Conservation (phyloP, 2,888 invertebrate species). For the Crossocerus cetratus region DNA sequence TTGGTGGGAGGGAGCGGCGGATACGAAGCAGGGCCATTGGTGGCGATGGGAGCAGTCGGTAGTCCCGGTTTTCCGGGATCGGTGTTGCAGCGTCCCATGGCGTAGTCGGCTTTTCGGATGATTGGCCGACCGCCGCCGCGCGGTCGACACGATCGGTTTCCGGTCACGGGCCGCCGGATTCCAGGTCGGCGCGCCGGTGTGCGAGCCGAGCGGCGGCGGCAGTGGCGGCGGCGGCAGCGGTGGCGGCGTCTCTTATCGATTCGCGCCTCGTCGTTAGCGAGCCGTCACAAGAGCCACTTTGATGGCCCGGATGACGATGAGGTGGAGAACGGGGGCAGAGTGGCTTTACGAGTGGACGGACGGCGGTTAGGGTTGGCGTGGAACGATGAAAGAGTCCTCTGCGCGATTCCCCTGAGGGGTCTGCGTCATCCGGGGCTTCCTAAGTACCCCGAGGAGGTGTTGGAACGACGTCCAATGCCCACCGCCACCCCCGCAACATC, state of each 20-base stretch:
- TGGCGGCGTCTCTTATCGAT: slow-evolving; percentile 52
- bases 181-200: slow-evolving; percentile 56
- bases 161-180: slow-evolving; percentile 68
- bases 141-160: slow-evolving; percentile 69
- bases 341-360: slow-evolving; percentile 54
- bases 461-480: slow-evolving; percentile 16
- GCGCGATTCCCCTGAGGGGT: slow-evolving; percentile 36
- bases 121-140: slow-evolving; percentile 52
- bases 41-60: slow-evolving; percentile 46
- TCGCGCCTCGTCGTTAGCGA: slow-evolving; percentile 58
- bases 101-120: slow-evolving; percentile 68
- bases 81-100: slow-evolving; percentile 58
- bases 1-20: slow-evolving; percentile 43
- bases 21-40: slow-evolving; percentile 16
- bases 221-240: slow-evolving; percentile 11
- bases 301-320: slow-evolving; percentile 25
- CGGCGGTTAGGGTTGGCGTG: slow-evolving; percentile 40
- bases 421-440: slow-evolving; percentile 42
- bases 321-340: slow-evolving; percentile 19
- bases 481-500: neutral
- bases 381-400: slow-evolving; percentile 45
- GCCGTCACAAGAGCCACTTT: slow-evolving; percentile 34
- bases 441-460: slow-evolving; percentile 47
- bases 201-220: slow-evolving; percentile 16
- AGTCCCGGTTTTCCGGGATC: slow-evolving; percentile 66